Conservation (phyloP, 2,888 invertebrate genomes). For the Carterocephalus palaemon region DNA sequence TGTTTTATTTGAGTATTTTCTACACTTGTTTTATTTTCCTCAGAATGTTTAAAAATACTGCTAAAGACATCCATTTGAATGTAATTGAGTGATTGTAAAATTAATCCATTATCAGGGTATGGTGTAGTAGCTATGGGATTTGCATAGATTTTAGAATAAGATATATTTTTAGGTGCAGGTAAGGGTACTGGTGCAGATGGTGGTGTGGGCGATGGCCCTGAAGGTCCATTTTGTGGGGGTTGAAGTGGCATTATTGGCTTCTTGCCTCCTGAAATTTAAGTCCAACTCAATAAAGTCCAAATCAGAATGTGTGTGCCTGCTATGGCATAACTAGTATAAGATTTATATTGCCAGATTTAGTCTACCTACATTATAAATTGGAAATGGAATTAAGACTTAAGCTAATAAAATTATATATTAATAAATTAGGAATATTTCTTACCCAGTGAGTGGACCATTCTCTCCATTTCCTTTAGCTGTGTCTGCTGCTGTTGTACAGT, state of each 20-base stretch:
- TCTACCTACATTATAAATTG: too few species aligned
- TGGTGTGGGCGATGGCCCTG: constrained; percentile 28
- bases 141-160: constrained; percentile 32
- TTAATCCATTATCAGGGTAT: constrained; percentile 66
- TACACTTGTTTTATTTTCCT: constrained; percentile 34
- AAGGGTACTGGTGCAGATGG: constrained; percentile 33
- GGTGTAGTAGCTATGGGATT: constrained; percentile 46
- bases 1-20: constrained; percentile 38
- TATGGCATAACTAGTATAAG: too few species aligned
- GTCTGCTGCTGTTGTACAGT: constrained; percentile 87
- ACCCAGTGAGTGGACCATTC: constrained; percentile 64
- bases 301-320: too few species aligned
- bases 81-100: constrained; percentile 69
- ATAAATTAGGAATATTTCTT: constrained; percentile 27
- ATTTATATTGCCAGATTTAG: too few species aligned
- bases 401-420: constrained; percentile 1
- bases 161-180: constrained; percentile 33
- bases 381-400: constrained; percentile 3
- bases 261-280: constrained; percentile 47
- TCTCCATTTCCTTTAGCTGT: constrained; percentile 87
- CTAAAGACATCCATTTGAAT: constrained; percentile 74
- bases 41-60: constrained; percentile 51
- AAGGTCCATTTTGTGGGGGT: constrained; percentile 32
- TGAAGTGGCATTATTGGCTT: constrained; percentile 42
- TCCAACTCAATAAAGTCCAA: too few species aligned